Percentiles rank a stretch among this genome's conserved stretches.
Evolutionary conservation across 2,888 invertebrate genomes (phyloP).

Genomic region (Agriopis marginaria): DNA sequence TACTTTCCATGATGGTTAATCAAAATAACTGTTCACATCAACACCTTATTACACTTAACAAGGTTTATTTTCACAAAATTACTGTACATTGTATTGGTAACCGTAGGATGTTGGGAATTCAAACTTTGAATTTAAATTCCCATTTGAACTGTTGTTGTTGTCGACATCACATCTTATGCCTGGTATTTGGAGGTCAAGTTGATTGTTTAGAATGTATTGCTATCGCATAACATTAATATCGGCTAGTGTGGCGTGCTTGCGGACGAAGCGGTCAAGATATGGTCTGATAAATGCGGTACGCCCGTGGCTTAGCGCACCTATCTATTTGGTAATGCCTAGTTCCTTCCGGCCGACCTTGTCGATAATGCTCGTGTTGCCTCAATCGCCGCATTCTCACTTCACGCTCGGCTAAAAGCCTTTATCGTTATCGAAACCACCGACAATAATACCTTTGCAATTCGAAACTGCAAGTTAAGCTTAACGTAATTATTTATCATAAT

Average conservation of each 20-base stretch:
- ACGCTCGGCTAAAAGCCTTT: slow-evolving; percentile 33
- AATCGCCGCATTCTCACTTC: slow-evolving; percentile 41
- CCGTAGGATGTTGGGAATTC: slow-evolving; percentile 19
- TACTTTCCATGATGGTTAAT: neutral
- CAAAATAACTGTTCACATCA: slow-evolving; percentile 1
- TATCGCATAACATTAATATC: slow-evolving; percentile 61
- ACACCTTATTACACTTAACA: neutral
- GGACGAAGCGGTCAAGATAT: slow-evolving; percentile 61
- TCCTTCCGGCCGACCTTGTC: slow-evolving; percentile 80
- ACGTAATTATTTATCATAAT: slow-evolving; percentile 19
- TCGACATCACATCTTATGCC: slow-evolving; percentile 26
- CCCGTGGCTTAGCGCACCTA: slow-evolving; percentile 66
- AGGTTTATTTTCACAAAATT: slow-evolving; percentile 1
- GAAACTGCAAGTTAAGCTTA: slow-evolving; percentile 11
- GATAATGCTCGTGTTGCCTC: slow-evolving; percentile 58
- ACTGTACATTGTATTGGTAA: neutral
- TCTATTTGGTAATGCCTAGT: slow-evolving; percentile 76
- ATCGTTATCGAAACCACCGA: slow-evolving; percentile 20
- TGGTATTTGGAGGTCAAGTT: slow-evolving; percentile 63
- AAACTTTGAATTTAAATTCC: too few relatives aligned
- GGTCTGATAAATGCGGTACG: slow-evolving; percentile 70
- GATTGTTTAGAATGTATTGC: slow-evolving; percentile 51
- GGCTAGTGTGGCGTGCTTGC: slow-evolving; percentile 50
- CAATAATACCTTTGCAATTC: slow-evolving; percentile 2
- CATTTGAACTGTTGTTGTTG: slow-evolving; percentile 5